Evolutionary conservation across 1,140 invertebrate genomes (phyloP).

Genomic region (Cylas formicarius): DNA sequence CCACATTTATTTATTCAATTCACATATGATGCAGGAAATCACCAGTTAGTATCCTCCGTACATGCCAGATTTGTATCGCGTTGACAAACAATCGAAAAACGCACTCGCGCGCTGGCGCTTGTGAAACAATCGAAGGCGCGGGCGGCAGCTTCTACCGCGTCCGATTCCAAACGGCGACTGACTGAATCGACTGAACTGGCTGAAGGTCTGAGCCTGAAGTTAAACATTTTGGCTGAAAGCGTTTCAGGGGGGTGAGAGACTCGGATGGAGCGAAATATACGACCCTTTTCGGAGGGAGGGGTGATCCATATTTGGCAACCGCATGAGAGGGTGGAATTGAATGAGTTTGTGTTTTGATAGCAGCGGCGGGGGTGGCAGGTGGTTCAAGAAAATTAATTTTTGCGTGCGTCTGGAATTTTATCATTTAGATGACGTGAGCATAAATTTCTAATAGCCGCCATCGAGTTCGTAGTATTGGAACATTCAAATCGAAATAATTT

Average conservation of each 20-base stretch:
- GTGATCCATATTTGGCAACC: conserved; percentile 13
- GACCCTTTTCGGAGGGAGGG: conserved; percentile 4
- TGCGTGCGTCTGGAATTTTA: too few species aligned
- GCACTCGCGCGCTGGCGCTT: too few species aligned
- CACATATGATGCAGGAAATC: conserved; percentile 5
- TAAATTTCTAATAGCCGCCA: too few species aligned
- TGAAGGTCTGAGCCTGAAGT: conserved; percentile 3
- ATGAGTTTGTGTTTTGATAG: conserved; percentile 1
- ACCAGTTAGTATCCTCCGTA: neutral
- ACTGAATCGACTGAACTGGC: conserved; percentile 4
- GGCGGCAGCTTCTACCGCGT: neutral
- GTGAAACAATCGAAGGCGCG: conserved; percentile 1
- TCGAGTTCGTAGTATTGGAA: too few species aligned
- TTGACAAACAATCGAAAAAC: conserved; percentile 2
- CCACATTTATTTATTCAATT: neutral
- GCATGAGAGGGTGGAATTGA: conserved; percentile 1
- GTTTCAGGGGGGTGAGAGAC: too few species aligned
- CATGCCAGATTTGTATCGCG: neutral
- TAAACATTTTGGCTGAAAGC: conserved; percentile 3
- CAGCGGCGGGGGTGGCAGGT: neutral
- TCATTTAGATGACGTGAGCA: too few species aligned
- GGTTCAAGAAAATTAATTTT: conserved; percentile 3
- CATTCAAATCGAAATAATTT: too few species aligned
- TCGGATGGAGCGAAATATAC: too few species aligned
- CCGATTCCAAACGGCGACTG: neutral